These are phyloP conservation scores for Dendrocincla tyrannina DNA, from an alignment of 2,797 vertebrate genomes.

Conservation along the genomic window DNA sequence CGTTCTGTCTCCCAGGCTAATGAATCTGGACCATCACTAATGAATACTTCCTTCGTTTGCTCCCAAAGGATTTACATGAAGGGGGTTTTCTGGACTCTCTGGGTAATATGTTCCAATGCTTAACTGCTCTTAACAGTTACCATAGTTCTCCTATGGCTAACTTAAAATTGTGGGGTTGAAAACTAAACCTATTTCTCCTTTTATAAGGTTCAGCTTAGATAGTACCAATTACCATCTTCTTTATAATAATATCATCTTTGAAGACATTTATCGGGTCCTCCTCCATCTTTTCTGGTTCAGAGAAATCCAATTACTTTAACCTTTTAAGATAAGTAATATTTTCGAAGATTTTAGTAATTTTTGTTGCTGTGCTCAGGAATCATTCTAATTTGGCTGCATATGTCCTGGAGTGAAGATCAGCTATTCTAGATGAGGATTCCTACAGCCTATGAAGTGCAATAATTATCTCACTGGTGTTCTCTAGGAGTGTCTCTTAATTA, in stretches of 20 bases:
- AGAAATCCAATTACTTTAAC: slow-evolving; percentile 13
- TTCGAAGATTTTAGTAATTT: neutral
- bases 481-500: neutral
- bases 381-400: neutral
- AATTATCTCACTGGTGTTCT: neutral
- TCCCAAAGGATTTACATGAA: neutral
- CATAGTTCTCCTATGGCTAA: neutral
- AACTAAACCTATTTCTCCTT: neutral
- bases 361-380: neutral
- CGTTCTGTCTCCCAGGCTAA: neutral
- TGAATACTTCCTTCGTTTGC: neutral
- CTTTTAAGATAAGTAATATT: neutral
- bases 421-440: neutral
- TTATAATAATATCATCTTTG: neutral
- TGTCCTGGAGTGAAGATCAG: neutral
- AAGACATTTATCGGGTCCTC: neutral
- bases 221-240: neutral
- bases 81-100: neutral
- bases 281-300: neutral
- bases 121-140: neutral
- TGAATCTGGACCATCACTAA: neutral
- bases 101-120: neutral
- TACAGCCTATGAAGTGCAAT: neutral
- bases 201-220: neutral
- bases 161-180: neutral